Percentiles rank a stretch among this genome's conserved stretches.
phyloP scores from a whole-genome alignment of 2,113 vertebrate genomes.

The Albula goreensis region DNA sequence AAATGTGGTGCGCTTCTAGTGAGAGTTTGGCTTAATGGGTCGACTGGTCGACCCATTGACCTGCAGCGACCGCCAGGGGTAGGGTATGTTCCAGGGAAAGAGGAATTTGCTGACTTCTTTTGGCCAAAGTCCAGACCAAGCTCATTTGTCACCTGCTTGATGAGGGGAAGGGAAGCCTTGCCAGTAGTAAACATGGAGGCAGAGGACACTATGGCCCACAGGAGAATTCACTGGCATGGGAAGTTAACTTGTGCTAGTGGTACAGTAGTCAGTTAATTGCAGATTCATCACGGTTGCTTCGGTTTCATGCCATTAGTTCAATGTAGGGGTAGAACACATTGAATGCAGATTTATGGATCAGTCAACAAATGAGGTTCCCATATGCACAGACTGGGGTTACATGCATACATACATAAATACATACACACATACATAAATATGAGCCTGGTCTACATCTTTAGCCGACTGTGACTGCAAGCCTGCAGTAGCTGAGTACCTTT shows the following conservation, averaged over 20 bases:
- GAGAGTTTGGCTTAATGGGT: neutral
- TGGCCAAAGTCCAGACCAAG: neutral
- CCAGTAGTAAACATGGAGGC: neutral
- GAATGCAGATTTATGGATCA: neutral
- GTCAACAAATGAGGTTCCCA: neutral
- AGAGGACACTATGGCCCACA: neutral
- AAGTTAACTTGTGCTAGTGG: neutral
- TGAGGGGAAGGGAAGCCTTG: neutral
- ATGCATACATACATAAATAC: neutral
- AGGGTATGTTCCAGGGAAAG: neutral
- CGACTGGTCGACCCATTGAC: neutral
- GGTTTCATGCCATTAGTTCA: neutral
- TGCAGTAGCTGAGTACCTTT: too few species aligned
- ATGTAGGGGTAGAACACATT: neutral
- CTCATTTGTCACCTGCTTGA: neutral
- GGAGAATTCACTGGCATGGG: neutral
- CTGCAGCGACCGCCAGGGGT: neutral
- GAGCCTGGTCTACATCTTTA: neutral
- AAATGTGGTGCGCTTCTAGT: neutral
- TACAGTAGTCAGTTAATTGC: neutral
- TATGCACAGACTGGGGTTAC: neutral
- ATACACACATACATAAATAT: neutral
- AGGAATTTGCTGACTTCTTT: neutral
- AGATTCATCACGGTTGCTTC: neutral
- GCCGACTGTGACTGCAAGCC: too few species aligned